Conservation (phyloP, 2,797 vertebrate species). For the Aldrovandia affinis region DNA sequence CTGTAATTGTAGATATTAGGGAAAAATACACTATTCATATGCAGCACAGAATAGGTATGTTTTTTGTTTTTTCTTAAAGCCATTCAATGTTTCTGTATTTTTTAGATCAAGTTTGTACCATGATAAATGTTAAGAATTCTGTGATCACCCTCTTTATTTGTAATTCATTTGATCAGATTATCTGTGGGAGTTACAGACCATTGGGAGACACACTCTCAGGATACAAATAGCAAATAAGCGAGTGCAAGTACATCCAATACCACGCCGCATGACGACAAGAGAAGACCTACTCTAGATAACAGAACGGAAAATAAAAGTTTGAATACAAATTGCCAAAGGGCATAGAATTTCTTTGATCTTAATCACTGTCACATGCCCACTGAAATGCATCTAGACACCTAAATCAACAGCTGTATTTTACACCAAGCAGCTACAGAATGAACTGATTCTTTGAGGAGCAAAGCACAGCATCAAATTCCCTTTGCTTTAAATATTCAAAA, state of each 20-base stretch:
- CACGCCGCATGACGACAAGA: neutral
- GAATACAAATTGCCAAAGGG: neutral
- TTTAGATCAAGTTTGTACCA: too few relatives aligned
- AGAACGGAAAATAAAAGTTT: neutral
- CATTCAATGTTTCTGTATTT: too few relatives aligned
- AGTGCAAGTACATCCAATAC: neutral
- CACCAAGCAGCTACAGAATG: constrained; percentile 23
- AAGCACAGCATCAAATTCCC: constrained; percentile 45
- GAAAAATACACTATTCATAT: too few relatives aligned
- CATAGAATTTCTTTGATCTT: constrained; percentile 31
- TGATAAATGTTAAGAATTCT: neutral
- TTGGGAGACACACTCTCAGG: neutral
- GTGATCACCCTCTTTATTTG: neutral
- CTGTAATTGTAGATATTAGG: too few relatives aligned
- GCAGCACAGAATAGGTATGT: too few relatives aligned
- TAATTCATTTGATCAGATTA: neutral
- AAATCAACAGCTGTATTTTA: neutral
- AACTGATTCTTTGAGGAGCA: neutral
- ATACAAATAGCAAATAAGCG: neutral
- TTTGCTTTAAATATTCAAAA: constrained; percentile 64
- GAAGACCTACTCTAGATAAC: neutral
- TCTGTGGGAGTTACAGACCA: neutral
- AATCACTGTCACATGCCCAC: constrained; percentile 26
- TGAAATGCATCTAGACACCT: neutral
- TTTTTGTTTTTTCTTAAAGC: too few relatives aligned